Evolutionary conservation across 1,140 invertebrate genomes (phyloP), one percentile per base, ranked within the genome.

Genomic region (Thaumetopoea pityocampa): DNA sequence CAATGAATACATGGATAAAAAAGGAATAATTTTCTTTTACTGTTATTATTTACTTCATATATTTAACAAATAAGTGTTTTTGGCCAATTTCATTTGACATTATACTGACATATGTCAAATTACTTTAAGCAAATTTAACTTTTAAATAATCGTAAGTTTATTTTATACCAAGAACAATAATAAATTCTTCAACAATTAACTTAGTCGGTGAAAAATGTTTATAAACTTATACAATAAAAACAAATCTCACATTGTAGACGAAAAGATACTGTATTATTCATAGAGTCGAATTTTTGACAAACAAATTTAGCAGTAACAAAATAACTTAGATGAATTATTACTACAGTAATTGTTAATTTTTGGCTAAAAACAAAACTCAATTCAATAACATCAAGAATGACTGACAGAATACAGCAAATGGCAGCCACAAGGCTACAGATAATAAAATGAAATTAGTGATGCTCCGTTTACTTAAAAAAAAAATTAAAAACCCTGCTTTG

Each of bases 321-420:
- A 29, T 29, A 19, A 36, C 37, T 30, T 53, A 38, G 19, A 12
- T 14, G 29, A 15, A 17, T 17, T 32, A 41, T 32, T 24, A 16
- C 16, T n/a, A 16, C 10, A 28, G 15, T 12, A 38, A 38, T 14
- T 41, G 24, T 23, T 16, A 6, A 14, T 38, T 32, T 32, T 18
- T 22, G 17, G 27, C 37, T 23, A 12, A 30, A 47, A 51, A 63
- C 55, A 82, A 83, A 74, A 64, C 54, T 73, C 64, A 66, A 77
- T 74, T 76, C 72, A 85, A 82, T 81, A 83, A 85, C 78, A 85
- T 84, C 67, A 72, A 82, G 80, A 63, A 41, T 41, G 67, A 77
- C 74, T 85, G 78, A 85, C 81, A 81, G 76, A 80, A 65, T 45
- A 68, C 66, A 83, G 69, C 71, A 82, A 80, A 83, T 79, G 77